These are phyloP conservation scores for Solenopsis fugax DNA, from an alignment of 1,140 invertebrate species.

Conservation along the genomic window DNA sequence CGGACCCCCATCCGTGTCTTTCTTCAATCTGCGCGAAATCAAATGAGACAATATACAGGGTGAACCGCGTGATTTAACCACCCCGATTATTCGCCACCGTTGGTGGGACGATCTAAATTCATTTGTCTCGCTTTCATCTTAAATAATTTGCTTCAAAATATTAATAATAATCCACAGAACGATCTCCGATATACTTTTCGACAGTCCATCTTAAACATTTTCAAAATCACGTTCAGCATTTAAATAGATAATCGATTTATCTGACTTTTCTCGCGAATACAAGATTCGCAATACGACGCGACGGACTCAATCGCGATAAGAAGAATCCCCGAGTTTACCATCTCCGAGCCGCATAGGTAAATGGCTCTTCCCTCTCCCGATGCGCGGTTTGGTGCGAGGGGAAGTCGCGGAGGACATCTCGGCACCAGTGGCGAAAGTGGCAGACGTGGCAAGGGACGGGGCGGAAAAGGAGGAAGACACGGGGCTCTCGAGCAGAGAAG, in stretches of 20 bases:
- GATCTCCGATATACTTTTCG: neutral
- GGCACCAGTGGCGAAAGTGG: conserved; percentile 57
- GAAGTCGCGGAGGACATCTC: conserved; percentile 19
- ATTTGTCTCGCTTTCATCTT: neutral
- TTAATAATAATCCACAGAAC: neutral
- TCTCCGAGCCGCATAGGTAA: conserved; percentile 69
- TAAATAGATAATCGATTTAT: neutral
- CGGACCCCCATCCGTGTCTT: conserved; percentile 24
- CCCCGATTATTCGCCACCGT: neutral
- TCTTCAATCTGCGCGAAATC: conserved; percentile 61
- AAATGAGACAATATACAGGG: conserved; percentile 72
- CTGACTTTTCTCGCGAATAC: neutral
- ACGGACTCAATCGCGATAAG: neutral
- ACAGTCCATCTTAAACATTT: neutral
- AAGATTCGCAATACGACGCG: neutral
- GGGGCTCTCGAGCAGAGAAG: neutral
- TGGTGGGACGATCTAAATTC: neutral
- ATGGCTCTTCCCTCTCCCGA: conserved; percentile 68
- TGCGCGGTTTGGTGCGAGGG: neutral
- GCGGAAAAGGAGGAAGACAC: neutral
- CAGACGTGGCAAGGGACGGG: conserved; percentile 21
- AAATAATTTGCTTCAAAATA: neutral
- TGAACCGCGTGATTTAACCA: conserved; percentile 38
- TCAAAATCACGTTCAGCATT: neutral
- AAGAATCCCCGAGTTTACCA: conserved; percentile 62